Base-by-base conservation (phyloP, 2,888 invertebrate species). In the Holacanthella duospinosa region DNA sequence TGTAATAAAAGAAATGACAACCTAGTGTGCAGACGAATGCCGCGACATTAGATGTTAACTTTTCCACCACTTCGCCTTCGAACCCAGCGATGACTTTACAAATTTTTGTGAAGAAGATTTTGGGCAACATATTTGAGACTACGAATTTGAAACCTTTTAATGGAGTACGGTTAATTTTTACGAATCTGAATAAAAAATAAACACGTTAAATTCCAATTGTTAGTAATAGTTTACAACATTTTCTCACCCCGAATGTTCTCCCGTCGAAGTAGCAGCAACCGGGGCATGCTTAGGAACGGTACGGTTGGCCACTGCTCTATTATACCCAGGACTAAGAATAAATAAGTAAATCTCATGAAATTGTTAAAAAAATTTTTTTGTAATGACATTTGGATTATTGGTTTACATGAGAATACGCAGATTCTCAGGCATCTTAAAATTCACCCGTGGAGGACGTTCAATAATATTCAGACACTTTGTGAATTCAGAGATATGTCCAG, bases 401-500 rank as follows among this genome's bases (percentile, higher is more conserved):
- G 4, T 21, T 48, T 48, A 48, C 48, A 48, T 21, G 21, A 21
- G 19, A 6, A 82, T 79, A 70, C 83, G 82, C 24, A 86, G 79
- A 0, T 81, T 80, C 0, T 78, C 74, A 0, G 93, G 88, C 21
- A 95, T 77, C 71, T 78, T 80, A 76, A 93, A 89, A 6, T 84
- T 78, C 4, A 75, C 80, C 64, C 94, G 81, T 67, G 84, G 80
- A 0, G 96, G 96, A 53, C 85, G 83, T 72, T 84, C 84, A 0
- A 85, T 82, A 2, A 84, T 76, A 73, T 85, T 82, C 61, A 83
- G 81, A 57, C 97, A 97, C 77, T 89, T 90, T 0, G 89, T 86
- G 93, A 93, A 97, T 75, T 93, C 94, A 16, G 85, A 86, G 36
- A 89, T 73, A 75, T 86, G 80, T 29, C 93, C 93, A 67, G 83